Evolutionary conservation across 1,140 invertebrate species (phyloP), one percentile per base, ranked within the genome.

Genomic region (Tetranychus urticae): DNA sequence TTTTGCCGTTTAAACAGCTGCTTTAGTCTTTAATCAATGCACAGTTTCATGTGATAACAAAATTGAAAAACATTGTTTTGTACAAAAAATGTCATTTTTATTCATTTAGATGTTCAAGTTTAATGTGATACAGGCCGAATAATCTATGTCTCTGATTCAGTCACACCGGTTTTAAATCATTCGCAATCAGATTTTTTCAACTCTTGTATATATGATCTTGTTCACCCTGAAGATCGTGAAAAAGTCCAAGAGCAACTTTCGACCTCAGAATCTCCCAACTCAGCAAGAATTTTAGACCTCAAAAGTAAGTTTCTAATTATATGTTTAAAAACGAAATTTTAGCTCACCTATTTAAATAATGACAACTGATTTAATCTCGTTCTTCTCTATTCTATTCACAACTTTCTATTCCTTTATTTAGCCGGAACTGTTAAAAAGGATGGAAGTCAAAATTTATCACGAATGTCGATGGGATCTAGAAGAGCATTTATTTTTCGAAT

Each of bases 401-500:
- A 7, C n/a, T 46, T 35, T 46, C 42, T 8, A 56, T 47, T 42
- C 35, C 23, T 23, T 58, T 52, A 33, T 42, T 62, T 66, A 69
- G 75, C 91, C 50, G 92, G 93, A 56, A 97, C 92, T 8, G 91
- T 98, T 0, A 98, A 98, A 70, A 97, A 97, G 73, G 94, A 99
- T 74, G 90, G 91, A 2, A 88, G 94, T 74, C 91, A 96, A 75
- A 88, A 92, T 45, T 93, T 90, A 1, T 93, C 97, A 82, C 79
- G 94, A 46, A 74, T 97, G 62, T 94, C 91, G 71, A 97, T 98
- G 91, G 93, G 93, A 12, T 94, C 92, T 34, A 77, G 94, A 59
- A 79, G 96, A 66, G 93, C 92, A 0, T 99, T 99, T 72, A 99
- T 99, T 66, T 97, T 93, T 71, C 82, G 96, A 46, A 93, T 99